Percentiles rank a stretch among this genome's conserved stretches.
Evolutionary conservation across 2,113 vertebrate genomes (phyloP).

Genomic region (Camelus dromedarius): DNA sequence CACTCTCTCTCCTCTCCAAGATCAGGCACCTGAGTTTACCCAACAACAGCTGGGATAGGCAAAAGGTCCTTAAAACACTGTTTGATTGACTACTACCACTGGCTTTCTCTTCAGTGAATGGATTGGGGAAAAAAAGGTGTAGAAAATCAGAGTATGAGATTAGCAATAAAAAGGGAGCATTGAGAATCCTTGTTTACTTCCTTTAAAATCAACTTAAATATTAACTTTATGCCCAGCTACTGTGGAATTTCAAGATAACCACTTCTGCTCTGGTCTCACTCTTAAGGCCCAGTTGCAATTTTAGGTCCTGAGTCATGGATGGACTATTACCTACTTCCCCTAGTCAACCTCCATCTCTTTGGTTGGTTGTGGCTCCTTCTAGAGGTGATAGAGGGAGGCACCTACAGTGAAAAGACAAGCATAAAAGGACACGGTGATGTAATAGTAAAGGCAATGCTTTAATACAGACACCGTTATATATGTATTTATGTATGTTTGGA

Average conservation of each 20-base stretch:
- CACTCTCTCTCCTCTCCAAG: not conserved
- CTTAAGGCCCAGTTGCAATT: not conserved
- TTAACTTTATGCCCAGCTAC: conserved; percentile 14
- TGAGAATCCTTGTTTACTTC: conserved; percentile 10
- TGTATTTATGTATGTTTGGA: not conserved
- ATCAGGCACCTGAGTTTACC: not conserved
- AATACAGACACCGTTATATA: too few relatives aligned
- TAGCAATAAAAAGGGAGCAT: not conserved
- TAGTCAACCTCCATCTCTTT: not conserved
- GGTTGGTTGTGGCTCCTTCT: not conserved
- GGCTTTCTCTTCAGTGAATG: not conserved
- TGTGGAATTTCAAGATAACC: conserved; percentile 10
- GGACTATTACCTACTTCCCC: not conserved
- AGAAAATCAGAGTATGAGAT: conserved; percentile 57
- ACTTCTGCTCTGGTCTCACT: not conserved
- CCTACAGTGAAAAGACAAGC: not conserved
- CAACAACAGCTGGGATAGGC: not conserved
- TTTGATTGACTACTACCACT: not conserved
- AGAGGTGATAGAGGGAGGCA: not conserved
- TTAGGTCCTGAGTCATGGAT: not conserved
- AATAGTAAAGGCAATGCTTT: not conserved
- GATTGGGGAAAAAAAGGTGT: not conserved
- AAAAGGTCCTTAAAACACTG: not conserved
- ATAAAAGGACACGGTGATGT: not conserved
- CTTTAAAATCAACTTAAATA: conserved; percentile 55